These are phyloP conservation scores for Melieria crassipennis DNA, from an alignment of 2,888 invertebrate genomes.

Conservation along the genomic window DNA sequence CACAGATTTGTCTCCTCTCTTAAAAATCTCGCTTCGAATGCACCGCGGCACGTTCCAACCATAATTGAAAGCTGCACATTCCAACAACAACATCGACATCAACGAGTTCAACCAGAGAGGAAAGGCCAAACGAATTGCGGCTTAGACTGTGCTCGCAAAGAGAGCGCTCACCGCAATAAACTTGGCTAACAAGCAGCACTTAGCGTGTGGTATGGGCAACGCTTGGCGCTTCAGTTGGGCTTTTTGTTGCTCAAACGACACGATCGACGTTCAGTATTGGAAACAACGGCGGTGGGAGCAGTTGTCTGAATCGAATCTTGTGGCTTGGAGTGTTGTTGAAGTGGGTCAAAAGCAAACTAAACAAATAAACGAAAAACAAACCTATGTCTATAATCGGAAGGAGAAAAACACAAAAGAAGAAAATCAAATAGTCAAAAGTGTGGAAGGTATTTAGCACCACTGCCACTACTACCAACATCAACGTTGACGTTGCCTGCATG, in stretches of 20 bases:
- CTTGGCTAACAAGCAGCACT: not conserved
- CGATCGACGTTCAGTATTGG: slow-evolving; percentile 28
- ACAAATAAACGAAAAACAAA: too few relatives aligned
- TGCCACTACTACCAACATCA: too few relatives aligned
- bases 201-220: too few relatives aligned
- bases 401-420: not conserved
- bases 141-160: not conserved
- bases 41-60: too few relatives aligned
- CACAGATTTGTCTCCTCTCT: too few relatives aligned
- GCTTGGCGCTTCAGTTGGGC: not conserved
- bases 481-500: too few relatives aligned
- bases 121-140: slow-evolving; percentile 1
- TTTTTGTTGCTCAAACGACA: not conserved
- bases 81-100: too few relatives aligned
- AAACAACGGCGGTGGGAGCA: slow-evolving; percentile 25
- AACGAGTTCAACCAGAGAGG: not conserved
- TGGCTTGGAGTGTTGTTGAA: not conserved
- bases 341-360: not conserved
- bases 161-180: too few relatives aligned
- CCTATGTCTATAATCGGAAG: too few relatives aligned
- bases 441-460: slow-evolving; percentile 5
- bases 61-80: too few relatives aligned
- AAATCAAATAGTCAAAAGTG: slow-evolving; percentile 4
- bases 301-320: not conserved
- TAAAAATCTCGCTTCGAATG: too few relatives aligned